Percentiles rank a stretch among this genome's conserved stretches.
These are phyloP conservation scores for Pseudochirops cupreus DNA, from an alignment of 2,797 vertebrate genomes.

Conservation along the genomic window DNA sequence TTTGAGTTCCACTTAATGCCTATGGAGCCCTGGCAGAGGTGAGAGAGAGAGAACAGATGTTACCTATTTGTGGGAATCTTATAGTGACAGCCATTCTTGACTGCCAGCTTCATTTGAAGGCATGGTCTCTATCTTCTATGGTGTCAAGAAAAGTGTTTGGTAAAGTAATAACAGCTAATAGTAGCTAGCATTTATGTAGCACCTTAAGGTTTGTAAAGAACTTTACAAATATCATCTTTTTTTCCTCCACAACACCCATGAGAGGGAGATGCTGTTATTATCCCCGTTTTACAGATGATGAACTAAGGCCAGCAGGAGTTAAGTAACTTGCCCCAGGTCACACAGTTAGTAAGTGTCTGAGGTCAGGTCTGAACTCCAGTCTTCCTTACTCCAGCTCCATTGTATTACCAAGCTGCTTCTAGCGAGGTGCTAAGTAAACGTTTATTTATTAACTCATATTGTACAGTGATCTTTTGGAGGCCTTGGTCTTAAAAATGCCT, in stretches of 20 bases:
- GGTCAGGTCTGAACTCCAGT: neutral
- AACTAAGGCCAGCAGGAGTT: neutral
- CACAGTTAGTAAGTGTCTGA: neutral
- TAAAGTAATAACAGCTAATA: neutral
- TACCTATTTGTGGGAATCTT: neutral
- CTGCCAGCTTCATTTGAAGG: neutral
- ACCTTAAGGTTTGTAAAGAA: neutral
- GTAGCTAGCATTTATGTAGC: neutral
- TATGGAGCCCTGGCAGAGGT: neutral
- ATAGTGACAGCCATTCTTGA: neutral
- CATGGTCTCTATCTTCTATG: neutral
- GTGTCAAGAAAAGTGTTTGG: neutral
- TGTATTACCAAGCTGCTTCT: neutral
- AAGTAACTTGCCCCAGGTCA: neutral
- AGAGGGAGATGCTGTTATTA: neutral
- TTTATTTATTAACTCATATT: neutral
- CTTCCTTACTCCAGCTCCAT: neutral
- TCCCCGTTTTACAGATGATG: neutral
- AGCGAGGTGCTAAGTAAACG: neutral
- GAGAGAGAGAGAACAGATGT: neutral
- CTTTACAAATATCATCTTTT: neutral
- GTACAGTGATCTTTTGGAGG: neutral
- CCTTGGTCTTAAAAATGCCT: neutral
- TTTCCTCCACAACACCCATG: neutral
- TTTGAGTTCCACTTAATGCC: accelerated